phyloP scores from a whole-genome alignment of 2,113 vertebrate genomes.

The Cyprinodon brontotheroides region DNA sequence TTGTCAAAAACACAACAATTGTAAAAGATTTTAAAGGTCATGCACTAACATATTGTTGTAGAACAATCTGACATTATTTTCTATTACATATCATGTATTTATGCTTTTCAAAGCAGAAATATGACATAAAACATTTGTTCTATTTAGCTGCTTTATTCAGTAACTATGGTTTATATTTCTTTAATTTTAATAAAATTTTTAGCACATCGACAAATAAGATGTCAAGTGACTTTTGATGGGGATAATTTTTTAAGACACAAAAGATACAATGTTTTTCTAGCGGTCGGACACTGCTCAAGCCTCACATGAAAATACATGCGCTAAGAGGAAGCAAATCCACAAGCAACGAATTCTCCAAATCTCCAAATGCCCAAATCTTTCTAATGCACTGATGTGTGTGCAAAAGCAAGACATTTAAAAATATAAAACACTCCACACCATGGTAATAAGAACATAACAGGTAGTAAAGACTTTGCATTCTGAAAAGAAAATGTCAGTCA shows the following conservation, averaged over 20 bases:
- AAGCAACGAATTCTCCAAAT: background rate
- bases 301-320: background rate
- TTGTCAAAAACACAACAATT: background rate
- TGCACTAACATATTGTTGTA: background rate
- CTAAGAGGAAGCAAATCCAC: background rate
- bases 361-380: background rate
- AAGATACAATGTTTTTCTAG: background rate
- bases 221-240: too few relatives aligned
- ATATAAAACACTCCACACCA: background rate
- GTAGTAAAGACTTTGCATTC: background rate
- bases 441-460: background rate
- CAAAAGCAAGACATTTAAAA: background rate
- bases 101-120: too few relatives aligned
- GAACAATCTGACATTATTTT: background rate
- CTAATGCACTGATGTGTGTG: background rate
- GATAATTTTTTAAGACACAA: too few relatives aligned
- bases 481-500: background rate
- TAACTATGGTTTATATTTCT: too few relatives aligned
- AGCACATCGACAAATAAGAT: too few relatives aligned
- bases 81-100: too few relatives aligned
- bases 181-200: too few relatives aligned
- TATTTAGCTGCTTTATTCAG: too few relatives aligned
- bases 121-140: too few relatives aligned
- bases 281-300: background rate
- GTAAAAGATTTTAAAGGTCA: background rate